A percentile compares a stretch with the other conserved stretches of the same genome.
phyloP scores from a whole-genome alignment of 2,797 vertebrate genomes.

The Typhlichthys eigenmanni region DNA sequence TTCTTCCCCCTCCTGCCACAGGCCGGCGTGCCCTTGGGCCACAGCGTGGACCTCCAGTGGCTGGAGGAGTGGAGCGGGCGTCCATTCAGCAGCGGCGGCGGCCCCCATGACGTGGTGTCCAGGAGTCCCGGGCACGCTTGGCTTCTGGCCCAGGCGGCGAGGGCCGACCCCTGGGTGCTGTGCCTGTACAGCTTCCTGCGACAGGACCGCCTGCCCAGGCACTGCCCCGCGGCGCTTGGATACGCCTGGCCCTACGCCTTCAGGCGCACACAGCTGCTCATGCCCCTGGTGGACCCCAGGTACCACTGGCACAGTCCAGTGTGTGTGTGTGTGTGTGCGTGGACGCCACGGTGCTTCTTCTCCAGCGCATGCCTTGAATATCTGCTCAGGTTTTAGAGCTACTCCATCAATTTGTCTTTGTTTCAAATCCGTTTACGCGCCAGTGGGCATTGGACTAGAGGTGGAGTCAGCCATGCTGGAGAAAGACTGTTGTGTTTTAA shows the following conservation, averaged over 20 bases:
- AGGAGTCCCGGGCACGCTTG: conserved; percentile 97
- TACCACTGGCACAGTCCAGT: conserved; percentile 44
- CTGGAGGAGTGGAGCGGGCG: conserved; percentile 93
- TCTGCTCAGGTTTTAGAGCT: no score
- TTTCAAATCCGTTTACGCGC: no score
- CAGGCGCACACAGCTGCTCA: conserved; percentile 91
- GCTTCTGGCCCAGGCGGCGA: conserved; percentile 97
- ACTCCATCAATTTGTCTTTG: no score
- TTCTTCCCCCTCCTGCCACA: conserved; percentile 41
- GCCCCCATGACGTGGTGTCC: conserved; percentile 85
- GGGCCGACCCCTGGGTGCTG: conserved; percentile 93
- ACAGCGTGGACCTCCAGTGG: conserved; percentile 94
- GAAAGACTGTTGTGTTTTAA: no score
- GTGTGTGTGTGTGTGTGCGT: conserved; percentile 1
- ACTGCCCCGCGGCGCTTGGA: conserved; percentile 93
- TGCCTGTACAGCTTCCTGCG: conserved; percentile 95
- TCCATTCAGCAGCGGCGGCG: conserved; percentile 82
- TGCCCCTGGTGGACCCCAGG: conserved; percentile 97
- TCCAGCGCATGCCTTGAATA: no score
- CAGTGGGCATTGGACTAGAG: no score
- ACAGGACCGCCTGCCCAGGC: conserved; percentile 92
- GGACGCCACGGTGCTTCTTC: no score
- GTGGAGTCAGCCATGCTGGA: no score
- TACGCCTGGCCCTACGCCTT: conserved; percentile 97
- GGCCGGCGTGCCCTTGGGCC: conserved; percentile 84